Evolutionary conservation across 2,113 vertebrate genomes (phyloP).

Genomic region (Thamnaconus septentrionalis): DNA sequence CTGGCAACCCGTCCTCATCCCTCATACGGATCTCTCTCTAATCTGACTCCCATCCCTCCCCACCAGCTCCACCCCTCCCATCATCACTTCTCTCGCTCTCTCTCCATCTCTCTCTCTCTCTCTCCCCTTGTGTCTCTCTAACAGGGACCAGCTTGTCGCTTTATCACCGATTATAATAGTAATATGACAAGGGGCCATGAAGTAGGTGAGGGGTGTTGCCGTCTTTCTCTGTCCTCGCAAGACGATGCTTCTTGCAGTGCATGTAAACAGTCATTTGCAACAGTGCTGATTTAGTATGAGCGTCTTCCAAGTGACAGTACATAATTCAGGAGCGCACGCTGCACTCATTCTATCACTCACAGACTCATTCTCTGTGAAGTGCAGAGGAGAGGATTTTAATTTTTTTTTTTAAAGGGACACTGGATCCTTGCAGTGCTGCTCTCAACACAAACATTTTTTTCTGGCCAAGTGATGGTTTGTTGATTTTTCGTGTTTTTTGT

Average conservation of each 20-base stretch:
- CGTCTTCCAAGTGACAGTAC: constrained; percentile 42
- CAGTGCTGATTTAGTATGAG: constrained; percentile 24
- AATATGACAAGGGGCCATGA: constrained; percentile 20
- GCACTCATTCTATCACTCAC: constrained; percentile 68
- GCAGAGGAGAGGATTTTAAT: constrained; percentile 34
- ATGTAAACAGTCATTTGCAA: constrained; percentile 24
- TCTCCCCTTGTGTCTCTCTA: not conserved
- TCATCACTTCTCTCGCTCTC: too few relatives aligned
- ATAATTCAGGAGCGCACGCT: constrained; percentile 46
- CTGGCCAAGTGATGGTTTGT: too few relatives aligned
- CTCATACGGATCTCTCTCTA: constrained; percentile 33
- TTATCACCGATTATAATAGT: constrained; percentile 11
- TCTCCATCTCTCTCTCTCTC: constrained; percentile 7
- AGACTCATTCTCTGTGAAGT: constrained; percentile 37
- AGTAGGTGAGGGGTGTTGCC: not conserved
- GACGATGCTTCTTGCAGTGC: constrained; percentile 6
- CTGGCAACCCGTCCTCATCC: constrained; percentile 26
- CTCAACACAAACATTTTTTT: too few relatives aligned
- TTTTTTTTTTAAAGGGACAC: constrained; percentile 36
- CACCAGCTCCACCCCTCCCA: too few relatives aligned
- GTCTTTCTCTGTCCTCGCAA: not conserved
- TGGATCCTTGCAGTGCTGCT: constrained; percentile 13
- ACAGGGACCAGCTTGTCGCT: not conserved
- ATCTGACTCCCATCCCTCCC: constrained; percentile 14
- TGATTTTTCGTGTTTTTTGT: too few relatives aligned